These are phyloP conservation scores for Vidua macroura DNA, from an alignment of 2,113 vertebrate genomes.

Conservation along the genomic window DNA sequence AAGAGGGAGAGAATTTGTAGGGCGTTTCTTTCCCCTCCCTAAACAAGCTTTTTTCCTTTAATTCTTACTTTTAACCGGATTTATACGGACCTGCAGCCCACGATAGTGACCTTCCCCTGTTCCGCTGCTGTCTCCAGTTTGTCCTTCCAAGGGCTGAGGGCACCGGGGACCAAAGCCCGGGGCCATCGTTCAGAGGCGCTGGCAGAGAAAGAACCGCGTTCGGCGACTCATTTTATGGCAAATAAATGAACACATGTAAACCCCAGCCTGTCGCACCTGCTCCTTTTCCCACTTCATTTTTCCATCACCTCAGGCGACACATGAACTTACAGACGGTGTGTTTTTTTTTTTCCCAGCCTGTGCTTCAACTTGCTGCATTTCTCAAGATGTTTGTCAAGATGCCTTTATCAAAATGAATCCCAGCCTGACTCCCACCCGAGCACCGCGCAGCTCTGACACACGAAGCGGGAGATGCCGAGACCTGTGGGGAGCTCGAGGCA, in stretches of 20 bases:
- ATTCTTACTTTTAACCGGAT: not conserved
- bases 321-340: not conserved
- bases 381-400: not conserved
- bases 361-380: not conserved
- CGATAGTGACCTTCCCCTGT: fast-evolving
- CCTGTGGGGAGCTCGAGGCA: no score
- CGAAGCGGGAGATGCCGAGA: no score
- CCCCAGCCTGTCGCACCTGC: not conserved
- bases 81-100: not conserved
- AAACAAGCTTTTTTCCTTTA: not conserved
- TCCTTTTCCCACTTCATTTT: not conserved
- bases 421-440: not conserved
- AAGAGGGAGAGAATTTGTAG: not conserved
- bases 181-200: not conserved
- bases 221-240: not conserved
- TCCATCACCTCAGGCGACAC: not conserved
- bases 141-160: not conserved
- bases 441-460: not conserved
- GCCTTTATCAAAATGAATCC: not conserved
- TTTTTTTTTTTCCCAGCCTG: not conserved
- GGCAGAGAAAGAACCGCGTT: not conserved
- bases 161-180: fast-evolving
- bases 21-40: not conserved
- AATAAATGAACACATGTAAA: not conserved
- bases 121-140: not conserved